Evolutionary conservation across 2,797 vertebrate genomes (phyloP).

Genomic region (Premnoplex brunnescens): DNA sequence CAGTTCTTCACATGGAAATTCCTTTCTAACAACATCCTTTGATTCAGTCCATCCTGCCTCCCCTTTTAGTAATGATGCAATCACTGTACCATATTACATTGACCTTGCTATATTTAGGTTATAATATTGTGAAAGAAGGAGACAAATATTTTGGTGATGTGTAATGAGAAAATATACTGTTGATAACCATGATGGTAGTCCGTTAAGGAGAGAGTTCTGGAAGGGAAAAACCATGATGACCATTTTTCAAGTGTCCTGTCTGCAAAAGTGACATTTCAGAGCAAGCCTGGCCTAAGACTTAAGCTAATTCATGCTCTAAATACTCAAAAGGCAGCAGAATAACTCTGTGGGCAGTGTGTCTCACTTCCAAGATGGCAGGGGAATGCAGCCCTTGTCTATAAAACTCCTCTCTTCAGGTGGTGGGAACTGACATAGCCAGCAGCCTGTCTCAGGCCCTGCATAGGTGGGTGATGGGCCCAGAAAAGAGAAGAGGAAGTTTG

Average conservation of each 20-base stretch:
- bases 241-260: background rate
- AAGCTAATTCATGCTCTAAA: background rate
- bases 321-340: background rate
- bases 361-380: background rate
- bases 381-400: background rate
- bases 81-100: background rate
- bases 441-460: background rate
- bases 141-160: background rate
- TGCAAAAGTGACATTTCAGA: background rate
- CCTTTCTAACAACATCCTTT: background rate
- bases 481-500: background rate
- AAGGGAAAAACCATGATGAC: background rate
- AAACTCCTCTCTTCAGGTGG: background rate
- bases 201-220: background rate
- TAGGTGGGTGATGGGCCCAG: background rate
- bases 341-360: background rate
- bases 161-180: background rate
- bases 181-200: background rate
- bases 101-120: background rate
- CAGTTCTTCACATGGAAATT: background rate
- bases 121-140: background rate
- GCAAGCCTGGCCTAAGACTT: background rate
- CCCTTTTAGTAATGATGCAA: background rate
- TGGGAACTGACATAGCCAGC: background rate
- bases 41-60: background rate